Evolutionary conservation across 2,888 invertebrate species (phyloP), one percentile per base, ranked within the genome.

Genomic region (Clitarchus hookeri): DNA sequence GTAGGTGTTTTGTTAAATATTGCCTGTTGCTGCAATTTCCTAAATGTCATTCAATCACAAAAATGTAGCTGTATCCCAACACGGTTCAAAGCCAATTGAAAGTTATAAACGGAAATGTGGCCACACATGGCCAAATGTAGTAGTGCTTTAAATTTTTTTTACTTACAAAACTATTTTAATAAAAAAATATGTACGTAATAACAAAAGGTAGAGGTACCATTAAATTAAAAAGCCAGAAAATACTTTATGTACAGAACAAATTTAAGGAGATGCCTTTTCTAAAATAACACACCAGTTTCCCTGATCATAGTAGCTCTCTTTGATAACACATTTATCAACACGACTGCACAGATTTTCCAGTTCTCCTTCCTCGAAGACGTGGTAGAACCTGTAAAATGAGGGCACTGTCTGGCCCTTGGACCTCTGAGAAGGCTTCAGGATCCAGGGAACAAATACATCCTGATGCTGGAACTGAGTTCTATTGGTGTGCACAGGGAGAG

Each of bases 361-460:
- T 92, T 98, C 99, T 0, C 94, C 94, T 89, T 97, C 95, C 89
- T 96, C 95, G 90, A 99, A 99, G 4, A 99, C 97, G 90, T 99
- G 99, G 91, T 99, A 99, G 91, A 95, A 99, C 87, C 99, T 93
- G 84, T 98, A 92, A 90, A 96, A 95, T 6, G 94, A 93, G n/a
- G 91, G 92, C 0, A 92, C 91, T 0, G 92, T 91, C 23, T 83
- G 48, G 19, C 79, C 82, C 12, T 6, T 53, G 36, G 44, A 11
- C 90, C 90, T n/a, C 65, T 77, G 84, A 53, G 86, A 86, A 8
- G 88, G 84, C 89, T 95, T 95, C 79, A 96, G 91, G 90, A 97
- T 97, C 99, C 99, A 99, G 0, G 99, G 99, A 0, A 99, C 99
- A 54, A 99, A 93, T 87, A 99, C 91, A 91, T 99, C 99, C 89